phyloP scores from a whole-genome alignment of 37 sponge, comb jelly and placozoan genomes.

The Theonella swinhoei region DNA sequence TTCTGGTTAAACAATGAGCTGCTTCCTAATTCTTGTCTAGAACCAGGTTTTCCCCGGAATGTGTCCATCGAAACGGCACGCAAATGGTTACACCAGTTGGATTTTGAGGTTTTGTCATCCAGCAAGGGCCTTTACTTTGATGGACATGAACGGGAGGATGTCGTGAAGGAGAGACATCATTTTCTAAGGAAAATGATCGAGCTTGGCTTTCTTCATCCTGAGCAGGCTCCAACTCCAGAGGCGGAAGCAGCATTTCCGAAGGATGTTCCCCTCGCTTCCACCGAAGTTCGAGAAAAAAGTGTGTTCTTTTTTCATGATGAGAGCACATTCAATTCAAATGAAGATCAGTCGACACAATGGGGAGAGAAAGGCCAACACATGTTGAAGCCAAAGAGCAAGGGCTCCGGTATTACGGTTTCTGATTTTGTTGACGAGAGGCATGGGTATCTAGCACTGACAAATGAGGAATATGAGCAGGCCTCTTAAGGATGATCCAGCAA shows the following conservation, averaged over 20 bases:
- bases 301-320: slow-evolving; percentile 14
- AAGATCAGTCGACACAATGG: neutral
- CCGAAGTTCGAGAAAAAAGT: neutral
- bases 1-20: slow-evolving; percentile 12
- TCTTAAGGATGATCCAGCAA: neutral
- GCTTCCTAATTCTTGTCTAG: neutral
- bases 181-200: slow-evolving; percentile 24
- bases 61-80: slow-evolving; percentile 12
- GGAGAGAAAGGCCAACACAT: neutral
- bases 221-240: slow-evolving; percentile 5
- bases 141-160: slow-evolving; percentile 46
- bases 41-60: slow-evolving; percentile 11
- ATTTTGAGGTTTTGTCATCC: slow-evolving; percentile 5
- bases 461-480: neutral
- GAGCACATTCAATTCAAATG: slow-evolving; percentile 1
- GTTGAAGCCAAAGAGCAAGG: slow-evolving; percentile 14
- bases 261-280: neutral
- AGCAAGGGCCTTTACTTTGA: slow-evolving; percentile 38
- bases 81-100: slow-evolving; percentile 30
- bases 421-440: neutral
- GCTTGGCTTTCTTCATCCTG: slow-evolving; percentile 21
- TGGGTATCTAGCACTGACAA: slow-evolving; percentile 7
- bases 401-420: slow-evolving; percentile 23
- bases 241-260: slow-evolving; percentile 9
- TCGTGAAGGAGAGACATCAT: slow-evolving; percentile 9